phyloP scores from a whole-genome alignment of 2,888 invertebrate species.

The Mythimna impura region DNA sequence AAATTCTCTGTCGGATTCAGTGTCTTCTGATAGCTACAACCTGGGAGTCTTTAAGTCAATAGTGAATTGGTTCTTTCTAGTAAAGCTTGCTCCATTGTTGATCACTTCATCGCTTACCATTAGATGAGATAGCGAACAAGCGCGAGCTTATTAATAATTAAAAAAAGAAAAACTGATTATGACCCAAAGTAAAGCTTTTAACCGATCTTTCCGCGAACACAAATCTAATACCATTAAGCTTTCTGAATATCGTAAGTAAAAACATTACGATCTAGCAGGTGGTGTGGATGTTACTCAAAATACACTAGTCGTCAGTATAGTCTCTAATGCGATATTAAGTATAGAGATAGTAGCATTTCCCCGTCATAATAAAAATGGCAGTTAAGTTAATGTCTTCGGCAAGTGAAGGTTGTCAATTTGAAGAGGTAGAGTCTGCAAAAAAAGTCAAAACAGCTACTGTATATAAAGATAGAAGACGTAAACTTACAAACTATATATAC shows the following conservation, averaged over 20 bases:
- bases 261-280: conserved; percentile 22
- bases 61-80: too few species aligned
- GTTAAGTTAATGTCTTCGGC: conserved; percentile 42
- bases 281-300: conserved; percentile 21
- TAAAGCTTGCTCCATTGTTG: too few species aligned
- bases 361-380: conserved; percentile 48
- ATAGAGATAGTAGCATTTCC: conserved; percentile 45
- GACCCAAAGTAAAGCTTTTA: too few species aligned
- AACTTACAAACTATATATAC: not conserved
- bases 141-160: too few species aligned
- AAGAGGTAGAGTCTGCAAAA: conserved; percentile 20
- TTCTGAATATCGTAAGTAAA: not conserved
- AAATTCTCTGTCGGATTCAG: too few species aligned
- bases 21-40: too few species aligned
- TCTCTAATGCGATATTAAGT: conserved; percentile 59
- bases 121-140: too few species aligned
- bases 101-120: too few species aligned
- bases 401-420: conserved; percentile 46
- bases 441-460: not conserved
- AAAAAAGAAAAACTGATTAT: too few species aligned
- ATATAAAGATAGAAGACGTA: not conserved
- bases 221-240: not conserved
- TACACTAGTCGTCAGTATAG: conserved; percentile 27
- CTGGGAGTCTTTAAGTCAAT: too few species aligned
- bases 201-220: too few species aligned